phyloP scores from a whole-genome alignment of 2,797 vertebrate species.

The Notoglanidium macrostoma region DNA sequence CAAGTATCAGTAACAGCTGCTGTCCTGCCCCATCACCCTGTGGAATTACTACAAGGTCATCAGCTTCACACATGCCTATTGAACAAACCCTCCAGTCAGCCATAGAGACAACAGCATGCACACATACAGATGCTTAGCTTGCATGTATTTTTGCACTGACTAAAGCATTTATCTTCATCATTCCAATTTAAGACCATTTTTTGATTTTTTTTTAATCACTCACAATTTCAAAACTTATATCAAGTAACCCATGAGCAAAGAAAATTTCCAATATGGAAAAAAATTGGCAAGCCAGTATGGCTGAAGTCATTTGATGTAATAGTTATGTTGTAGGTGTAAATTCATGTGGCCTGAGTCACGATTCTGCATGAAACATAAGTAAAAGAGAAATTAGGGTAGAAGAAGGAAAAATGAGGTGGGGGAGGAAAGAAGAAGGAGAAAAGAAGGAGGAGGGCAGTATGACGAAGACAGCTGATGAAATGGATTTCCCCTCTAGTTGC shows the following conservation, averaged over 20 bases:
- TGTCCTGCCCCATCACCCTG: conserved; percentile 45
- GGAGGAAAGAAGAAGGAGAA: conserved; percentile 2
- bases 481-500: conserved; percentile 60
- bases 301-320: neutral
- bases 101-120: conserved; percentile 16
- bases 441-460: conserved; percentile 51
- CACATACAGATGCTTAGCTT: conserved; percentile 23
- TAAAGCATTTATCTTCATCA: conserved; percentile 19
- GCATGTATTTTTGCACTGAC: neutral
- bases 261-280: neutral
- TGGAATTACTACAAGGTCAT: conserved; percentile 54
- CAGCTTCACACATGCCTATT: conserved; percentile 35
- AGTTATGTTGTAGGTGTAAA: neutral
- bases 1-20: conserved; percentile 48
- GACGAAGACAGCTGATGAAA: conserved; percentile 60
- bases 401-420: conserved; percentile 27
- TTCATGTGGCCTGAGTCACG: neutral
- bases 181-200: neutral
- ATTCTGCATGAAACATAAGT: neutral
- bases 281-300: neutral
- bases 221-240: neutral
- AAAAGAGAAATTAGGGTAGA: conserved; percentile 19
- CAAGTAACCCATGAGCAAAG: neutral
- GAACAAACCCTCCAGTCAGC: conserved; percentile 43
- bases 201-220: neutral